Conservation (phyloP, 2,113 vertebrate species). For the Anguilla japonica region DNA sequence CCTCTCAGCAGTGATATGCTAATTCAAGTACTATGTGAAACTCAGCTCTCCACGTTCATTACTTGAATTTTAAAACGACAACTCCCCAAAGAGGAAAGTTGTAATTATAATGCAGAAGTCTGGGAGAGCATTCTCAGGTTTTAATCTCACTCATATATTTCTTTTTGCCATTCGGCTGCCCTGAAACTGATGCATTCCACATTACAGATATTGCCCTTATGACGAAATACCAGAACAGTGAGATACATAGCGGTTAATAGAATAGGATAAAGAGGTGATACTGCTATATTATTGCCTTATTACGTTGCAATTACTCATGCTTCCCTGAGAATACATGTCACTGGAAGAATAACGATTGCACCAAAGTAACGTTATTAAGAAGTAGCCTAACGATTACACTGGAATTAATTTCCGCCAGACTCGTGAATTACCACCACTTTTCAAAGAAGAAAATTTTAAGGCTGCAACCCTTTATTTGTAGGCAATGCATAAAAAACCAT, state of each 20-base stretch:
- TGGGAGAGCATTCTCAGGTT: not conserved
- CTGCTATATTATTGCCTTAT: not conserved
- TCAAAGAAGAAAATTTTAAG: not conserved
- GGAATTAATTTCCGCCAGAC: not conserved
- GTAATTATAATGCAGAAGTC: not conserved
- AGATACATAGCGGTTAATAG: not conserved
- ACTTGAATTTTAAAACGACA: not conserved
- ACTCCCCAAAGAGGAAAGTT: constrained; percentile 5
- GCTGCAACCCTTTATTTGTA: not conserved
- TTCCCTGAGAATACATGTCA: not conserved
- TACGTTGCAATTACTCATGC: not conserved
- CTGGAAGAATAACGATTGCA: too few relatives aligned
- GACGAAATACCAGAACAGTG: not conserved
- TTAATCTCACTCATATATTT: not conserved
- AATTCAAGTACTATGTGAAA: not conserved
- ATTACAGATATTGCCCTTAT: not conserved
- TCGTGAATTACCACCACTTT: not conserved
- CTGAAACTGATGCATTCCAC: not conserved
- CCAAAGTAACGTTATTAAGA: too few relatives aligned
- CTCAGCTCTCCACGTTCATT: not conserved
- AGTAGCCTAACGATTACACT: not conserved
- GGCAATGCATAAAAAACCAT: not conserved
- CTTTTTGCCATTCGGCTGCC: not conserved
- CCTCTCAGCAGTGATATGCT: not conserved
- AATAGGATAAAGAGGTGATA: not conserved